A percentile compares a stretch with the other conserved stretches of the same genome.
Conservation (phyloP, 2,888 invertebrate genomes). For the Melanostoma mellinum region DNA sequence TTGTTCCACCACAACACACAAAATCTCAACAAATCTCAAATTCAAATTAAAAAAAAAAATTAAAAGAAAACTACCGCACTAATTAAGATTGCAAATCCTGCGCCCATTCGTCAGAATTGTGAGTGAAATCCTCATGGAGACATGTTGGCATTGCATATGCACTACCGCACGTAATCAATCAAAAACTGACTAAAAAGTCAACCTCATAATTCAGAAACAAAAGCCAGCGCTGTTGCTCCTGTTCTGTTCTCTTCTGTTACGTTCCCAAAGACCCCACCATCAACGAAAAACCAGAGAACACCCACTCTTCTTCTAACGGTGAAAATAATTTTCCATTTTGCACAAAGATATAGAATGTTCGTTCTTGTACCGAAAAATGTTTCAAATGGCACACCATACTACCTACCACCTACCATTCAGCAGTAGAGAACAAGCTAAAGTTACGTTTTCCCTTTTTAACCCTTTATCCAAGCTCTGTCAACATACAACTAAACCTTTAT, state of each 20-base stretch:
- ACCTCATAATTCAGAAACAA: conserved; percentile 70
- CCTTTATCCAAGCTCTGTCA: not conserved
- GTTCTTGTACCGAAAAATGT: conserved; percentile 62
- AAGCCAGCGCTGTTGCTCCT: conserved; percentile 44
- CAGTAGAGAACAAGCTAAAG: not conserved
- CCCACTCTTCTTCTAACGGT: conserved; percentile 28
- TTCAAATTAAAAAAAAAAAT: conserved; percentile 12
- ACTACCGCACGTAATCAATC: conserved; percentile 66
- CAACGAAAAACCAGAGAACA: not conserved
- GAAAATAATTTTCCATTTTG: conserved; percentile 63
- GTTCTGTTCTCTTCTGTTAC: conserved; percentile 12
- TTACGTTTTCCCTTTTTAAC: conserved; percentile 35
- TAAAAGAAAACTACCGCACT: conserved; percentile 59
- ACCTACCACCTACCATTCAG: conserved; percentile 8
- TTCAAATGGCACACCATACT: conserved; percentile 56
- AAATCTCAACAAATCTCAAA: not conserved
- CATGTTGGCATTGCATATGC: conserved; percentile 28
- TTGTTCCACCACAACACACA: no score
- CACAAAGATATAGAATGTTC: conserved; percentile 30
- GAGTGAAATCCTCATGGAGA: conserved; percentile 45
- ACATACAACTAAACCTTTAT: not conserved
- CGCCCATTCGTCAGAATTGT: conserved; percentile 54
- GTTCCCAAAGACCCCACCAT: conserved; percentile 1
- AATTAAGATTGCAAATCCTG: conserved; percentile 69
- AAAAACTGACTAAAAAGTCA: conserved; percentile 72